phyloP scores from a whole-genome alignment of 1,140 invertebrate species.

The Tetragonula clypearis region DNA sequence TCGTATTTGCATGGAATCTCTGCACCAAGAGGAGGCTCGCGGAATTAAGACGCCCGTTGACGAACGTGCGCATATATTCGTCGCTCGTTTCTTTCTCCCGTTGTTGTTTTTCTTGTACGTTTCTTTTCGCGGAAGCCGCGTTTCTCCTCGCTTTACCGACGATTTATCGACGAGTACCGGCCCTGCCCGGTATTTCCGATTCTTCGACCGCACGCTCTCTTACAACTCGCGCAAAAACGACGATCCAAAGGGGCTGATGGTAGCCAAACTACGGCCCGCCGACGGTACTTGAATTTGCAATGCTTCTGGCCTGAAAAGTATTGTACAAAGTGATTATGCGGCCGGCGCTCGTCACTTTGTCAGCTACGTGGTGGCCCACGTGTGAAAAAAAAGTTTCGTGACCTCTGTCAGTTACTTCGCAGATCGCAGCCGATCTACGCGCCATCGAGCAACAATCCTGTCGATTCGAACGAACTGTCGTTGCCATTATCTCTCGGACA shows the following conservation, averaged over 20 bases:
- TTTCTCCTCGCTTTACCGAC: neutral
- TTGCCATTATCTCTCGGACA: no score
- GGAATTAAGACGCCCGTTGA: slow-evolving; percentile 74
- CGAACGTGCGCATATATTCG: slow-evolving; percentile 37
- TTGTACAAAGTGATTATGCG: no score
- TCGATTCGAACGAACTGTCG: no score
- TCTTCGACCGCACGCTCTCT: neutral
- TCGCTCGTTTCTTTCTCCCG: neutral
- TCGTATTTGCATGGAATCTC: slow-evolving; percentile 69
- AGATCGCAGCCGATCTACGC: no score
- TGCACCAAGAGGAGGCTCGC: slow-evolving; percentile 22
- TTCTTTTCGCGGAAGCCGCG: neutral
- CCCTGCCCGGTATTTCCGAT: neutral
- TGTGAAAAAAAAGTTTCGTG: no score
- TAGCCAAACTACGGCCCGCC: no score
- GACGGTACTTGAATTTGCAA: no score
- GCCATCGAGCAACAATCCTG: no score
- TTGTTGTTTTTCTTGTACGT: neutral
- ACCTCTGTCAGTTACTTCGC: no score
- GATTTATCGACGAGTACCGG: slow-evolving; percentile 3
- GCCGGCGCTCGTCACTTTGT: no score
- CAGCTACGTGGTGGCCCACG: no score
- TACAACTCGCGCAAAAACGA: neutral
- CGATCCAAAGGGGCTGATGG: neutral
- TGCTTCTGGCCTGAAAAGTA: no score